These are phyloP conservation scores for Apodemia hepburni DNA, from an alignment of 2,888 invertebrate species.

Conservation along the genomic window DNA sequence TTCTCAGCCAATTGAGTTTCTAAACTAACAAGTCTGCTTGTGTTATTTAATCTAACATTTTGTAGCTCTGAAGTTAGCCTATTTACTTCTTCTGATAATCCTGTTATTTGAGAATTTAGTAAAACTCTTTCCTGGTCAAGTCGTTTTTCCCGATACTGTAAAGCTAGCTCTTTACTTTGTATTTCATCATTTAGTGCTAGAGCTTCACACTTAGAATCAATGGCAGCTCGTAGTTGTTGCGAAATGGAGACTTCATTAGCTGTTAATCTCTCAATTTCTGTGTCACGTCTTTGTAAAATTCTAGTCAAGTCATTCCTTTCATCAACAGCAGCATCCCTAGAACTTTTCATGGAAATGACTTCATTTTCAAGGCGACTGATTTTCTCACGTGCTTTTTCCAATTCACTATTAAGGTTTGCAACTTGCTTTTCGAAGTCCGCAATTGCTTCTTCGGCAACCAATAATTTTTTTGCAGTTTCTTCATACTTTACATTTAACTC, in stretches of 20 bases:
- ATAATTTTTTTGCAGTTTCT: slow-evolving; percentile 81
- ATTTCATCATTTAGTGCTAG: slow-evolving; percentile 89
- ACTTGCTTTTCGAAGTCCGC: slow-evolving; percentile 83
- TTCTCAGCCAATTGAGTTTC: slow-evolving; percentile 90
- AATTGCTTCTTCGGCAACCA: slow-evolving; percentile 81
- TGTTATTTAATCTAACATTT: slow-evolving; percentile 85
- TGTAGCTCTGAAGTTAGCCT: slow-evolving; percentile 89
- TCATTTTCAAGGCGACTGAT: slow-evolving; percentile 84
- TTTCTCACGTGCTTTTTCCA: slow-evolving; percentile 82
- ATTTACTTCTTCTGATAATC: slow-evolving; percentile 88
- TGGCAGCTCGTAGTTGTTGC: slow-evolving; percentile 87
- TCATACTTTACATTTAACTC: slow-evolving; percentile 82
- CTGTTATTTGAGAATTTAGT: slow-evolving; percentile 88
- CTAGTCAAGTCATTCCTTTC: slow-evolving; percentile 87
- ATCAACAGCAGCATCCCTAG: slow-evolving; percentile 85
- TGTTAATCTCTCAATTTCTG: slow-evolving; percentile 86
- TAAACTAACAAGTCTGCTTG: slow-evolving; percentile 81
- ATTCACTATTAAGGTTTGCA: slow-evolving; percentile 81
- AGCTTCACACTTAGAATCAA: slow-evolving; percentile 91
- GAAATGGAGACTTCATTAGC: slow-evolving; percentile 84
- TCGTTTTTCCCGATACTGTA: slow-evolving; percentile 91
- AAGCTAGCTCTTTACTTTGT: slow-evolving; percentile 87
- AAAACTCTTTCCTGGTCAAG: slow-evolving; percentile 90
- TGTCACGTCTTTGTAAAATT: slow-evolving; percentile 85
- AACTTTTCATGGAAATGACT: slow-evolving; percentile 82